phyloP scores from a whole-genome alignment of 2,113 vertebrate genomes.

The Pedetes capensis region DNA sequence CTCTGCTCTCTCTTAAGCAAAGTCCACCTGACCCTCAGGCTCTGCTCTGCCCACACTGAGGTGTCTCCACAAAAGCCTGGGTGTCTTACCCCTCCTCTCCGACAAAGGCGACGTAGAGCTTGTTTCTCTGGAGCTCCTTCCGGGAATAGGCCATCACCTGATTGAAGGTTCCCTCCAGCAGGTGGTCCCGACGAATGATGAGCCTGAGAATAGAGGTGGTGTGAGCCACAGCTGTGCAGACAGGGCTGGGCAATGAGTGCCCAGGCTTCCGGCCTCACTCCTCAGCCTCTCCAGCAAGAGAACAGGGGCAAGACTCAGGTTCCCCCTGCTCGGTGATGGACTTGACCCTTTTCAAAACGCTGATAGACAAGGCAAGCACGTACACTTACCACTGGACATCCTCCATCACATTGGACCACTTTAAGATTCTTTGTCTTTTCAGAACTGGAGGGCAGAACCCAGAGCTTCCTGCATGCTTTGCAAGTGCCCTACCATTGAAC shows the following conservation, averaged over 20 bases:
- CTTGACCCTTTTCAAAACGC: background rate
- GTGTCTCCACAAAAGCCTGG: background rate
- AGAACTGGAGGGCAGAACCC: too few relatives aligned
- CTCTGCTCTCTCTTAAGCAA: background rate
- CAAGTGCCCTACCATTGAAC: too few relatives aligned
- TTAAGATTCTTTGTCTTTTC: too few relatives aligned
- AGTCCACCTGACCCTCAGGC: background rate
- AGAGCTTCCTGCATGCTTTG: too few relatives aligned
- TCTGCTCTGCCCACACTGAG: background rate
- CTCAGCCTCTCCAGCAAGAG: background rate
- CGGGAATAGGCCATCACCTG: conserved; percentile 98
- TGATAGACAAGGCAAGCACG: background rate
- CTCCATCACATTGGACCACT: background rate
- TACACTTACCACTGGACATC: background rate
- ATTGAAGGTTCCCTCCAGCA: conserved; percentile 98
- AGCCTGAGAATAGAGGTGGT: conserved; percentile 83
- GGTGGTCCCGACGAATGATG: conserved; percentile 94
- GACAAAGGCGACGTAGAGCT: conserved; percentile 96
- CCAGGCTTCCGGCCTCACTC: background rate
- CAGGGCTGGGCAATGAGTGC: background rate
- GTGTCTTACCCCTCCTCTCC: conserved; percentile 95
- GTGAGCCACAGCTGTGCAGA: rapidly evolving
- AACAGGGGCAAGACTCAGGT: background rate
- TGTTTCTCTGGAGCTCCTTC: conserved; percentile 98
- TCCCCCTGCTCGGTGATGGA: background rate